Percentiles rank a stretch among this genome's conserved stretches.
phyloP scores from a whole-genome alignment of 2,888 invertebrate genomes.

The Dorcus parallelipipedus region DNA sequence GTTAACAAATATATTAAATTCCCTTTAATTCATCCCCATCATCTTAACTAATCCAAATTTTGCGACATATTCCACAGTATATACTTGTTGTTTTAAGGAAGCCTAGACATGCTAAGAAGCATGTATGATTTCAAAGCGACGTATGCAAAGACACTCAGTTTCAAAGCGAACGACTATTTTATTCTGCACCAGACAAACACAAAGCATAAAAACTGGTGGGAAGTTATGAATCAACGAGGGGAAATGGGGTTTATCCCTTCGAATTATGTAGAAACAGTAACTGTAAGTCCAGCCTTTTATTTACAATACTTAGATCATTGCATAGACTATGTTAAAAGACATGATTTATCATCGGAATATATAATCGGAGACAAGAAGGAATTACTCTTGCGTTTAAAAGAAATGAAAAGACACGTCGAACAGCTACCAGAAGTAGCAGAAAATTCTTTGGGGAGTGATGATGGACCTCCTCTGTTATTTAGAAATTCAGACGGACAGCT shows the following conservation, averaged over 20 bases:
- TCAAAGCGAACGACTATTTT: constrained; percentile 76
- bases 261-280: constrained; percentile 77
- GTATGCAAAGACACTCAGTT: constrained; percentile 77
- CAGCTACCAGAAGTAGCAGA: constrained; percentile 35
- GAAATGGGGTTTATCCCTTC: constrained; percentile 84
- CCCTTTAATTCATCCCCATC: neutral
- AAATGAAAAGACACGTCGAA: constrained; percentile 63
- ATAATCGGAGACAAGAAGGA: constrained; percentile 58
- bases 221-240: constrained; percentile 78
- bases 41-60: neutral
- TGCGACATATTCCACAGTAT: neutral
- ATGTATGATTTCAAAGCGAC: constrained; percentile 82
- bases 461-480: constrained; percentile 38
- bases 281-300: constrained; percentile 70
- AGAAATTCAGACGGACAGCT: constrained; percentile 42
- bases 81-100: constrained; percentile 50
- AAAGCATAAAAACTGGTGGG: constrained; percentile 85
- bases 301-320: constrained; percentile 70
- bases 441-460: constrained; percentile 36
- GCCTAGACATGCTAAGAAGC: constrained; percentile 78
- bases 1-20: neutral
- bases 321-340: constrained; percentile 49
- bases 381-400: constrained; percentile 57
- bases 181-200: constrained; percentile 74
- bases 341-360: constrained; percentile 33